Evolutionary conservation across 2,888 invertebrate species (phyloP), one percentile per base, ranked within the genome.

Genomic region (Malthinus seriepunctatus): DNA sequence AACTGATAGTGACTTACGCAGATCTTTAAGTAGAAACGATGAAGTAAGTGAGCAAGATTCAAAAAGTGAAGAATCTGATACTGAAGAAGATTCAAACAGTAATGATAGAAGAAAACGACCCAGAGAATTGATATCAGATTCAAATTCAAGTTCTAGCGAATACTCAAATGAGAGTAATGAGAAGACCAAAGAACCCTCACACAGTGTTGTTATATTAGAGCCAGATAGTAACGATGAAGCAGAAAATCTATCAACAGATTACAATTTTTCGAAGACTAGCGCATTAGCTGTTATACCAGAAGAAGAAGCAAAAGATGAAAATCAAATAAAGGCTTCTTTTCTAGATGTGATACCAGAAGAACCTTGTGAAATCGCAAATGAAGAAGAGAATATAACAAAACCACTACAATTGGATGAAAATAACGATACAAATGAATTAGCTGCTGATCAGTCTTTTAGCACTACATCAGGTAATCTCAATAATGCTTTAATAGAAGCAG

Each of bases 321-420:
- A 39, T 11, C 11, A 39, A 4, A 9, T 7, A 10, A 3, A 9
- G 5, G 12, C 3, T 39, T 11, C 11, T 39, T 3, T 11, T 11
- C 10, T 31, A 32, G 32, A 38, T 8, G 31, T 49, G 3, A 49
- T 49, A 8, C 23, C 49, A 23, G 49, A 49, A 49, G 49, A 49
- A 38, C 14, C 34, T n/a, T 42, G 9, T 15, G 42, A 14, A 15
- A 42, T 14, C 1, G n/a, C 42, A 3, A 14, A 5, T 11, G n/a
- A 2, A n/a, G 1, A 31, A 1, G 11, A 3, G 1, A 2, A 32
- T 10, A 32, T 32, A 10, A 8, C 8, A 32, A 9, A 1, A 8
- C 9, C 3, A 1, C 9, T 42, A 10, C 42, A 12, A 42, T 23
- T 5, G 23, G n/a, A n/a, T n/a, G n/a, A n/a, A n/a, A 42, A 42